Evolutionary conservation across 2,888 invertebrate genomes (phyloP).

Genomic region (Dynastes grantii): DNA sequence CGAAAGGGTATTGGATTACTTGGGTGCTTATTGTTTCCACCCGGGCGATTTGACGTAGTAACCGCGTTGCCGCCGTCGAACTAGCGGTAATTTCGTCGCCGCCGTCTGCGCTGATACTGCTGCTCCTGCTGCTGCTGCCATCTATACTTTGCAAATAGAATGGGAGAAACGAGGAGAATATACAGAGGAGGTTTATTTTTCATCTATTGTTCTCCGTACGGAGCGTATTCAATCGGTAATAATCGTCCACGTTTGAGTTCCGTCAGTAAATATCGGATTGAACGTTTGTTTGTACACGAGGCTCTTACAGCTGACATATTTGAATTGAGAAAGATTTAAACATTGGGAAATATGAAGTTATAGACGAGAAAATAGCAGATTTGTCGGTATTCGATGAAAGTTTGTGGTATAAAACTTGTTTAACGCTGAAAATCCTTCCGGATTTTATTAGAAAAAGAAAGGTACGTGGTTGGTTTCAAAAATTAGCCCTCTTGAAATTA

Average conservation of each 20-base stretch:
- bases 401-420: too few relatives aligned
- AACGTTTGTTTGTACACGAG: conserved; percentile 1
- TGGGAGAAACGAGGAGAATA: not conserved
- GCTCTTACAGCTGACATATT: not conserved
- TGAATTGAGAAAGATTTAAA: not conserved
- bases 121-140: not conserved
- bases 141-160: conserved; percentile 9
- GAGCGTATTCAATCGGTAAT: conserved; percentile 21
- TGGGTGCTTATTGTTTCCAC: conserved; percentile 40
- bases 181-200: conserved; percentile 23
- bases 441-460: too few relatives aligned
- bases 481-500: too few relatives aligned
- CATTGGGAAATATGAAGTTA: not conserved
- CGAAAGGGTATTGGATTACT: conserved; percentile 38
- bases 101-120: not conserved
- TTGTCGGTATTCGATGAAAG: not conserved
- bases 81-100: conserved; percentile 3
- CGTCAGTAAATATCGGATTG: conserved; percentile 29
- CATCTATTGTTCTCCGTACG: conserved; percentile 26
- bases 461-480: too few relatives aligned
- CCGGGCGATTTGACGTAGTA: conserved; percentile 18
- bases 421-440: too few relatives aligned
- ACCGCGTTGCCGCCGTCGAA: conserved; percentile 22
- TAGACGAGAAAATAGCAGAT: not conserved
- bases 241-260: conserved; percentile 28